Evolutionary conservation across 2,113 vertebrate genomes (phyloP).

Genomic region (Aythya baeri): DNA sequence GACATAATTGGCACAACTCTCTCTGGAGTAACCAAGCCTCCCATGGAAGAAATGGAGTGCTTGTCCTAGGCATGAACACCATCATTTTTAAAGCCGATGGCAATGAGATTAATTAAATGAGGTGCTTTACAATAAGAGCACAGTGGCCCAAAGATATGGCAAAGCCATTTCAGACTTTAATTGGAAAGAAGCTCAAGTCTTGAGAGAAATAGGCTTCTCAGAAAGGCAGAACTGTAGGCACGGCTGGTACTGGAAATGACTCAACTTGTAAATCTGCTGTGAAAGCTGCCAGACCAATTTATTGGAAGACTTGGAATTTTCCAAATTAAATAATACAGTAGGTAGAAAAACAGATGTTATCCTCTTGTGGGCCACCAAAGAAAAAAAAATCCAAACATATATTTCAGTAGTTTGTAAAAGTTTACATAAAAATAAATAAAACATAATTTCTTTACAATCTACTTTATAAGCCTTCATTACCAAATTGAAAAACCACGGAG

Average conservation of each 20-base stretch:
- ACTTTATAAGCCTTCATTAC: slow-evolving; percentile 32
- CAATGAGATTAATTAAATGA: not conserved
- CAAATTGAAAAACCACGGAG: not conserved
- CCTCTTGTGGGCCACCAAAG: not conserved
- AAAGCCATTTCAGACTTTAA: not conserved
- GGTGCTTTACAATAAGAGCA: not conserved
- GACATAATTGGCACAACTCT: not conserved
- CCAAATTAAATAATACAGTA: slow-evolving; percentile 1
- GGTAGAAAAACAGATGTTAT: not conserved
- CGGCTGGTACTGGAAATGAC: not conserved
- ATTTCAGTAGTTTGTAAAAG: slow-evolving; percentile 49
- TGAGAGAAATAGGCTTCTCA: not conserved
- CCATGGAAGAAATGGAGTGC: not conserved
- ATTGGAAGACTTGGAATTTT: slow-evolving; percentile 53
- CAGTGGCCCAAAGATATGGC: not conserved
- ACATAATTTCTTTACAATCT: slow-evolving; percentile 29
- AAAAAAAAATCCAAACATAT: not conserved
- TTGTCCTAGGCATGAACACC: not conserved
- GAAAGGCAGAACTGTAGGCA: slow-evolving; percentile 15
- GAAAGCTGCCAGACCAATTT: slow-evolving; percentile 21
- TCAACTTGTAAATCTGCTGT: not conserved
- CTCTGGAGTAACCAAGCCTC: not conserved
- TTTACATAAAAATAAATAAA: slow-evolving; percentile 46
- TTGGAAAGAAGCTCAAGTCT: not conserved
- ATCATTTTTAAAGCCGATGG: not conserved